Percentiles rank a stretch among this genome's conserved stretches.
Conservation (phyloP, 2,797 vertebrate genomes). For the Micrastur ruficollis region DNA sequence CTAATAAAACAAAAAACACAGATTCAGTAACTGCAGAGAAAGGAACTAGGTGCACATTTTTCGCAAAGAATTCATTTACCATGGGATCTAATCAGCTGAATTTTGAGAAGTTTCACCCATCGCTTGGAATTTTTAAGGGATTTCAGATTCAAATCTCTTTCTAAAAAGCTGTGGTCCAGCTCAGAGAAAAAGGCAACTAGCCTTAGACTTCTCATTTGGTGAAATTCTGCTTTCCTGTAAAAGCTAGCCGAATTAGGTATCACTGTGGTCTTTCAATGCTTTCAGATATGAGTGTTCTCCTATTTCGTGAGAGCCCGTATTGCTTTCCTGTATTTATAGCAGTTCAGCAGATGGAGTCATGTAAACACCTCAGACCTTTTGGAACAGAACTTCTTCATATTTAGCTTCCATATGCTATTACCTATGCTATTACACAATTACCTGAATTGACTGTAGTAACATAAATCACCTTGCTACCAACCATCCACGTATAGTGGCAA, state of each 20-base stretch:
- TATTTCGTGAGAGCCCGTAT: not conserved
- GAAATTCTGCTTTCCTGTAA: not conserved
- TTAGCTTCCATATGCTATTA: not conserved
- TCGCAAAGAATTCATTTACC: not conserved
- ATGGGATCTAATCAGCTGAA: not conserved
- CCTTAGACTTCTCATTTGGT: not conserved
- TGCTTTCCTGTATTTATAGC: not conserved
- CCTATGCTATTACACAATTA: not conserved
- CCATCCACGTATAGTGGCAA: not conserved
- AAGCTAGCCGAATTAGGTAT: not conserved
- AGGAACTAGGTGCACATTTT: not conserved
- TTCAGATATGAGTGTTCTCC: not conserved
- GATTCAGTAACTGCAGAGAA: not conserved
- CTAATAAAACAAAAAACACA: not conserved
- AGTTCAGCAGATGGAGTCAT: not conserved
- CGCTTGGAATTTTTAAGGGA: not conserved
- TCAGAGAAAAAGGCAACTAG: not conserved
- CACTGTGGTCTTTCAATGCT: not conserved
- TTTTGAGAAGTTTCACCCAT: not conserved
- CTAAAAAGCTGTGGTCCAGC: not conserved
- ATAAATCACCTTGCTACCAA: not conserved
- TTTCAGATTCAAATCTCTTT: not conserved
- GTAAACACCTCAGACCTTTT: not conserved
- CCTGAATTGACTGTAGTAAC: not conserved
- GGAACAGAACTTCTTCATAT: not conserved